Evolutionary conservation across 2,888 invertebrate species (phyloP).

Genomic region (Cantharis nigra): DNA sequence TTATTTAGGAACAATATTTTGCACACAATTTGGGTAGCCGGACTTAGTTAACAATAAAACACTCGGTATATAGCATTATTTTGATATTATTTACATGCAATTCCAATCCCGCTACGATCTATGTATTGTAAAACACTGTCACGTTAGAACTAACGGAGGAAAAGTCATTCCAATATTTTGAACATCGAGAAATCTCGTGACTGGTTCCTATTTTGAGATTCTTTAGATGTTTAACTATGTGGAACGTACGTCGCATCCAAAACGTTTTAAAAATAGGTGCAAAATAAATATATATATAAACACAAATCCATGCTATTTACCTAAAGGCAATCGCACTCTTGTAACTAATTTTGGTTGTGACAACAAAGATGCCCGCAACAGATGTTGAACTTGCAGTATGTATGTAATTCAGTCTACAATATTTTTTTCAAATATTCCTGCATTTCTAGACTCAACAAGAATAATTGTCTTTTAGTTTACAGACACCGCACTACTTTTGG

Average conservation of each 20-base stretch:
- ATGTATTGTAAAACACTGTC: not conserved
- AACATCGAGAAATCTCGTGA: conserved; percentile 42
- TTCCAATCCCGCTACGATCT: not conserved
- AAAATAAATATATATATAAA: conserved; percentile 42
- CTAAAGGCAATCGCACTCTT: conserved; percentile 32
- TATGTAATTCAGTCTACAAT: not conserved
- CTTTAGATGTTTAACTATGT: conserved; percentile 46
- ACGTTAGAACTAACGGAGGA: conserved; percentile 13
- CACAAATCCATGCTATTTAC: conserved; percentile 30
- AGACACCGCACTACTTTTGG: not conserved
- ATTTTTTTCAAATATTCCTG: not conserved
- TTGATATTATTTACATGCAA: not conserved
- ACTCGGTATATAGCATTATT: not conserved
- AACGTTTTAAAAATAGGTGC: conserved; percentile 47
- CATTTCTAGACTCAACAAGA: not conserved
- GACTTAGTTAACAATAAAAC: not conserved
- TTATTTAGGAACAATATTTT: not conserved
- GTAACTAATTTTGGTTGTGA: conserved; percentile 29
- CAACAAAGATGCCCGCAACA: conserved; percentile 31
- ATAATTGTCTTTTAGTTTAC: not conserved
- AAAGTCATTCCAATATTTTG: conserved; percentile 39
- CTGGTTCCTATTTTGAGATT: conserved; percentile 44
- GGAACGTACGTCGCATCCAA: conserved; percentile 45
- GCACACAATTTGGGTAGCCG: not conserved
- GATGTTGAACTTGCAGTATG: conserved; percentile 20